A percentile compares a stretch with the other conserved stretches of the same genome.
phyloP scores from a whole-genome alignment of 2,888 invertebrate genomes.

The Disparrhopalites patrizii region DNA sequence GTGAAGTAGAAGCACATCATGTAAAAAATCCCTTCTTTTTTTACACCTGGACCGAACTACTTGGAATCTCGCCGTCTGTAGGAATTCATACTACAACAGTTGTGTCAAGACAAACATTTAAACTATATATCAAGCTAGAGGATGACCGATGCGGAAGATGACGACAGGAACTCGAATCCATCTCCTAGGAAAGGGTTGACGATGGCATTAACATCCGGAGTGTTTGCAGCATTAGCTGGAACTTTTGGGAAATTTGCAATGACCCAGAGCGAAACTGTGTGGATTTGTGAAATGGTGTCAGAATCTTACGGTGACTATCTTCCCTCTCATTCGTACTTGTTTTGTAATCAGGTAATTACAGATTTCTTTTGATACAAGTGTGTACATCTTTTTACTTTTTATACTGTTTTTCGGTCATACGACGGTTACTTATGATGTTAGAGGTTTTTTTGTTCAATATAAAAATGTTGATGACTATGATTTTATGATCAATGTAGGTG shows the following conservation, averaged over 20 bases:
- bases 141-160: conserved; percentile 16
- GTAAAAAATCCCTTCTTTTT: too few relatives aligned
- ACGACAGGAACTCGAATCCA: conserved; percentile 10
- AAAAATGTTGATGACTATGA: too few relatives aligned
- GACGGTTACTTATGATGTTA: neutral
- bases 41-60: too few relatives aligned
- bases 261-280: conserved; percentile 49
- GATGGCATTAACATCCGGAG: conserved; percentile 51
- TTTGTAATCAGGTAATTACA: conserved; percentile 37
- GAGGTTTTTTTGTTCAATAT: conserved; percentile 10
- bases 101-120: too few relatives aligned
- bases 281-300: conserved; percentile 48
- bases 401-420: neutral
- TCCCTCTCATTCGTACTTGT: conserved; percentile 15
- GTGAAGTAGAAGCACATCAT: too few relatives aligned
- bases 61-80: too few relatives aligned
- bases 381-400: neutral
- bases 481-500: too few relatives aligned
- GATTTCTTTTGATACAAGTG: neutral
- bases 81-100: too few relatives aligned
- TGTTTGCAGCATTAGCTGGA: conserved; percentile 52
- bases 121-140: too few relatives aligned
- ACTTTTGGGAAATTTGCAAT: conserved; percentile 53
- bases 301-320: conserved; percentile 19
- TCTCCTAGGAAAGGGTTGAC: conserved; percentile 47